Conservation (phyloP, 2,797 vertebrate species). For the Acomys russatus region DNA sequence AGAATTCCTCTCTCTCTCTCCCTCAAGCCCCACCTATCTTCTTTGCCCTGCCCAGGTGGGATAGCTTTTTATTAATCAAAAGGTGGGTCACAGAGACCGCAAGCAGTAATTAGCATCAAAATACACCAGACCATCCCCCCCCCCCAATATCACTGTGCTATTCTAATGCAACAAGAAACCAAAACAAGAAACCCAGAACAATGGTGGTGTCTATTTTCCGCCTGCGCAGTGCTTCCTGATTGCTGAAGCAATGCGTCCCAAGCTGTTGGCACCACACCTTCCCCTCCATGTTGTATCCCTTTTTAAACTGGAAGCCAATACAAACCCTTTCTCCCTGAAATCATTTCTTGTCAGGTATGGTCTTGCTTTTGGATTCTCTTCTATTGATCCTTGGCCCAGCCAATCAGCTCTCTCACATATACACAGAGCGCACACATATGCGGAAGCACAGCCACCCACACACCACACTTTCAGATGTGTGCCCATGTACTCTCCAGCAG, state of each 20-base stretch:
- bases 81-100: no score
- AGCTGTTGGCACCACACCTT: neutral
- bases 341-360: neutral
- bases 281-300: neutral
- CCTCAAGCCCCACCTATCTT: no score
- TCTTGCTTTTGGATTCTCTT: conserved; percentile 2
- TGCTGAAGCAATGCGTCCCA: neutral
- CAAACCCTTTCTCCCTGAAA: neutral
- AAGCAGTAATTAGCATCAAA: no score
- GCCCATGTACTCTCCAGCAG: neutral
- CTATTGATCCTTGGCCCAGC: neutral
- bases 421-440: neutral
- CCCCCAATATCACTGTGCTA: neutral
- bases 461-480: accelerated
- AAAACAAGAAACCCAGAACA: neutral
- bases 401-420: neutral
- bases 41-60: no score
- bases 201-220: neutral
- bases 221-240: neutral
- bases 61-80: no score
- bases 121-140: no score
- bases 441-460: neutral
- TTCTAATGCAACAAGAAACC: neutral
- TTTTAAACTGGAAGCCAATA: neutral
- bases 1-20: no score